phyloP scores from a whole-genome alignment of 2,797 vertebrate species.

The Syngnathus acus region DNA sequence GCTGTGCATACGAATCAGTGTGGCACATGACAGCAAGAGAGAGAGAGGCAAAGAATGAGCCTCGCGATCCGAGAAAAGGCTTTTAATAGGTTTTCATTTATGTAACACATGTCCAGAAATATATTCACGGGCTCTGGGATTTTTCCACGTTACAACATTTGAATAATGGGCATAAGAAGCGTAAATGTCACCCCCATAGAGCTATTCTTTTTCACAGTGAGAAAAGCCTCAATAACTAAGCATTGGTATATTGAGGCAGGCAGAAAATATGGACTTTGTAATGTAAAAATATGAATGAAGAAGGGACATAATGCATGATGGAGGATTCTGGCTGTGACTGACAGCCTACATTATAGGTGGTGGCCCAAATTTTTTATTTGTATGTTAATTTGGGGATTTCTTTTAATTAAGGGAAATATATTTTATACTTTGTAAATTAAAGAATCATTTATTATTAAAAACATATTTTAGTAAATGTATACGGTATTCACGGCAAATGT shows the following conservation, averaged over 20 bases:
- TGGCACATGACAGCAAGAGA: constrained; percentile 11
- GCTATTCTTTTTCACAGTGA: background rate
- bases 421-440: background rate
- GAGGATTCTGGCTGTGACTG: background rate
- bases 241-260: background rate
- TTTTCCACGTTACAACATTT: background rate
- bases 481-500: background rate
- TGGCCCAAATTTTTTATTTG: background rate
- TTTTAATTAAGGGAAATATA: background rate
- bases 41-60: constrained; percentile 11
- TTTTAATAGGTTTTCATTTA: constrained; percentile 46
- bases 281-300: background rate
- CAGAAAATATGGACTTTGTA: background rate
- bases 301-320: background rate
- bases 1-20: constrained; percentile 28
- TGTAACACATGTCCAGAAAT: constrained; percentile 3
- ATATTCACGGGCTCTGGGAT: background rate
- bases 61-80: constrained; percentile 34
- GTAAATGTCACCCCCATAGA: background rate
- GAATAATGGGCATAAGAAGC: constrained; percentile 2
- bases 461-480: background rate
- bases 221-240: background rate
- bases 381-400: background rate
- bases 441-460: too few relatives aligned
- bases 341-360: background rate